phyloP scores from a whole-genome alignment of 2,797 vertebrate genomes.

The Sebastes itinus region DNA sequence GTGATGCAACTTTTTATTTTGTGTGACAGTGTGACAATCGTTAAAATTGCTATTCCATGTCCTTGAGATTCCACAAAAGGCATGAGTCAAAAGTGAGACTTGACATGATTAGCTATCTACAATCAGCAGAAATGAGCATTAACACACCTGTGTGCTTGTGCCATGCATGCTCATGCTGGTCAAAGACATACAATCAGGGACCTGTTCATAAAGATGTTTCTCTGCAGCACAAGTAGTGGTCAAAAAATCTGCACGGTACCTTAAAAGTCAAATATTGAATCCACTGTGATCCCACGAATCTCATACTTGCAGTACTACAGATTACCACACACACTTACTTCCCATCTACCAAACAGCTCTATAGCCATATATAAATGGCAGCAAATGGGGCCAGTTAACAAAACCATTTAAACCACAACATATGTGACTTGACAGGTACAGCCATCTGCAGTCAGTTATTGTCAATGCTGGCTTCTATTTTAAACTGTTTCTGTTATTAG shows the following conservation, averaged over 20 bases:
- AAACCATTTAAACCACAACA: not conserved
- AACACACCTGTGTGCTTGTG: not conserved
- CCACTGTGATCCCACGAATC: not conserved
- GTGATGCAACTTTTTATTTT: not conserved
- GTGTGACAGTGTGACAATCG: not conserved
- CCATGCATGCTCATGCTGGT: not conserved
- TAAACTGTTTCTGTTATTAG: not conserved
- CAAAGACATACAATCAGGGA: not conserved
- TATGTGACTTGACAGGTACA: not conserved
- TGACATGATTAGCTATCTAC: not conserved
- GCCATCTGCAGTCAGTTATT: not conserved
- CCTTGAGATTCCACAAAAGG: not conserved
- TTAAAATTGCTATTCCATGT: not conserved
- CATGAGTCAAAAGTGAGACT: not conserved
- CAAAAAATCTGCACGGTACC: not conserved
- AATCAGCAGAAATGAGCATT: not conserved
- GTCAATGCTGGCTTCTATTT: not conserved
- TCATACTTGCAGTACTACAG: not conserved
- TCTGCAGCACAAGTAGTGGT: not conserved
- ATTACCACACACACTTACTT: not conserved
- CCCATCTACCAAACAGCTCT: not conserved
- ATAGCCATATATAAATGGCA: not conserved
- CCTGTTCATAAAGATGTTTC: not conserved
- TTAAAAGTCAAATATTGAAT: not conserved
- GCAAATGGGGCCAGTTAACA: not conserved